A percentile compares a stretch with the other conserved stretches of the same genome.
Evolutionary conservation across 2,888 invertebrate genomes (phyloP).

Genomic region (Polydrusus cervinus): DNA sequence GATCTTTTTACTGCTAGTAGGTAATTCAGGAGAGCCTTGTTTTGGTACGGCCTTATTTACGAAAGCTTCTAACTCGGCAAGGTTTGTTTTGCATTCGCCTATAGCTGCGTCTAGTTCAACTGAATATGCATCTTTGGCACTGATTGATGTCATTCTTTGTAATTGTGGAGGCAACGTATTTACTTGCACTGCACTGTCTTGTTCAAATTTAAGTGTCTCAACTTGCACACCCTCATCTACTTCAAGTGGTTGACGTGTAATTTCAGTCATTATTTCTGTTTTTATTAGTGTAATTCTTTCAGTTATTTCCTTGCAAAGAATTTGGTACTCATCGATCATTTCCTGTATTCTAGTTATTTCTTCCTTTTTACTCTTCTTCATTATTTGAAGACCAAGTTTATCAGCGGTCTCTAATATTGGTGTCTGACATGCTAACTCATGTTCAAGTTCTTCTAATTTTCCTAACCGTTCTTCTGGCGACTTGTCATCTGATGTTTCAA

Average conservation of each 20-base stretch:
- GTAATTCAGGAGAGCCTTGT: constrained; percentile 74
- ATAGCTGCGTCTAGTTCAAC: constrained; percentile 84
- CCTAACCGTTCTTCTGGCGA: constrained; percentile 70
- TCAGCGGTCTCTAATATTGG: constrained; percentile 75
- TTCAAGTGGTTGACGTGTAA: constrained; percentile 66
- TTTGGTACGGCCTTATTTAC: constrained; percentile 76
- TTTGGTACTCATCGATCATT: constrained; percentile 80
- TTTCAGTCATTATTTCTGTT: constrained; percentile 67
- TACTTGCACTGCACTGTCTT: constrained; percentile 87
- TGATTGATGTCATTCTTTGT: constrained; percentile 80
- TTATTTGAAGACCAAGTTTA: constrained; percentile 75
- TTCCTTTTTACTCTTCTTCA: constrained; percentile 74
- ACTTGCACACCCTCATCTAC: constrained; percentile 80
- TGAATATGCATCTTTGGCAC: constrained; percentile 87
- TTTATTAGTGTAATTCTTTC: constrained; percentile 72
- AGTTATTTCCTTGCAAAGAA: constrained; percentile 77
- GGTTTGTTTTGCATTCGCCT: constrained; percentile 79
- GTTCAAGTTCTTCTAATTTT: constrained; percentile 74
- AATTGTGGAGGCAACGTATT: constrained; percentile 80
- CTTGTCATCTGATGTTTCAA: constrained; percentile 72
- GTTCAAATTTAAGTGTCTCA: constrained; percentile 84
- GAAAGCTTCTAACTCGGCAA: constrained; percentile 79
- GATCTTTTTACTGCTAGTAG: constrained; percentile 80
- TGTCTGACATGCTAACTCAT: constrained; percentile 74
- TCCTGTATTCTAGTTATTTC: constrained; percentile 75